phyloP scores from a whole-genome alignment of 2,888 invertebrate genomes.

The Ashinkailepas kermadecensis region DNA sequence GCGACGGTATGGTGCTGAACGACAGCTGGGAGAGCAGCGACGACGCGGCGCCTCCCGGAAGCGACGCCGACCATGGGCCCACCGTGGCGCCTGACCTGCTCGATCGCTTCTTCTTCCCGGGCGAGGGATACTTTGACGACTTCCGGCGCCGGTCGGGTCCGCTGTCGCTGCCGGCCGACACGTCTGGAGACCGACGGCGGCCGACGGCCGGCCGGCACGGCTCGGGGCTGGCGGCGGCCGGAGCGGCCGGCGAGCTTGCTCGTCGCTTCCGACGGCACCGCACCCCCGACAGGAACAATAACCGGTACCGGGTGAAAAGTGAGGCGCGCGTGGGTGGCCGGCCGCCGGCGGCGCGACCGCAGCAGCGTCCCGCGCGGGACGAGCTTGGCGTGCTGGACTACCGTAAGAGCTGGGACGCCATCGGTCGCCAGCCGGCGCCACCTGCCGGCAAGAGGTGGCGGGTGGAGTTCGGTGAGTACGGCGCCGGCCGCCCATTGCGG shows the following conservation, averaged over 20 bases:
- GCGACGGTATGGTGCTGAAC: constrained; percentile 9
- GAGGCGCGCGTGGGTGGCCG: neutral
- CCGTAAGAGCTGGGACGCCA: constrained; percentile 14
- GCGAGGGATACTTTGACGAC: constrained; percentile 15
- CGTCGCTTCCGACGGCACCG: neutral
- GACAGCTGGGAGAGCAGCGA: constrained; percentile 1
- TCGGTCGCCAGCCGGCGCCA: neutral
- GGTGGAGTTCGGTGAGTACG: constrained; percentile 7
- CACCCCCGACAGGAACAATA: neutral
- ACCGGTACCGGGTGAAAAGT: neutral
- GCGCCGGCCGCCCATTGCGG: neutral
- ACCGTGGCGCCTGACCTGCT: constrained; percentile 9
- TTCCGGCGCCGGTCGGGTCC: neutral
- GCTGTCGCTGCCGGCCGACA: constrained; percentile 8
- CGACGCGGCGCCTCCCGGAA: neutral
- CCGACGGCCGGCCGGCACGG: neutral
- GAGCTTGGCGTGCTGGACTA: neutral
- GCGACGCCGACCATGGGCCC: neutral
- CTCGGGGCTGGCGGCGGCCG: neutral
- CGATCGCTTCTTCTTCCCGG: constrained; percentile 12
- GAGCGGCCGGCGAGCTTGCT: neutral
- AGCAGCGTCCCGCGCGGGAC: neutral
- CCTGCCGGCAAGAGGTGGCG: neutral
- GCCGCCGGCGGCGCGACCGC: neutral
- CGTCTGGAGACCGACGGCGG: neutral